Conservation (phyloP, 1,140 invertebrate genomes). For the Calliphora vicina region DNA sequence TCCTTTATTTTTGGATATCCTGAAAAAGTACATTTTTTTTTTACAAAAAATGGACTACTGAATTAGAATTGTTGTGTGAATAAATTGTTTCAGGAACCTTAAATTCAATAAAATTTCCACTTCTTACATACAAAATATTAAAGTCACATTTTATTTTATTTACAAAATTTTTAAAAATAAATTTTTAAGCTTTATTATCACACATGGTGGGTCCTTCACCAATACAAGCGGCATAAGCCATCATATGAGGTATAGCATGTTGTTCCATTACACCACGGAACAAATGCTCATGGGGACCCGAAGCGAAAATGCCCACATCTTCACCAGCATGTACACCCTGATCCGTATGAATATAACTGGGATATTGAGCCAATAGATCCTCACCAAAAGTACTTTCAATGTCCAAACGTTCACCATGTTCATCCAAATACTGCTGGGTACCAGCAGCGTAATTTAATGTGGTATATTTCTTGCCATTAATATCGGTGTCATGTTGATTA, state of each 20-base stretch:
- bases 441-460: constrained; percentile 74
- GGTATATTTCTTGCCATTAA: constrained; percentile 67
- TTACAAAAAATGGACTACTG: no score
- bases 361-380: constrained; percentile 48
- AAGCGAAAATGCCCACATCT: constrained; percentile 73
- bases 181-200: neutral
- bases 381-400: constrained; percentile 35
- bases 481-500: constrained; percentile 47
- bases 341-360: constrained; percentile 62
- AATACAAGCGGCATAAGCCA: constrained; percentile 69
- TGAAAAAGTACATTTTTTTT: no score
- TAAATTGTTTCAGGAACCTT: no score
- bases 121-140: no score
- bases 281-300: constrained; percentile 74
- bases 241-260: constrained; percentile 76
- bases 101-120: no score
- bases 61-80: no score
- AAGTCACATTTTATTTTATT: no score
- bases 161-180: no score
- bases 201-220: constrained; percentile 31
- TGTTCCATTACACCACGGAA: constrained; percentile 80
- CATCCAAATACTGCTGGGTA: constrained; percentile 65
- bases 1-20: no score
- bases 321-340: constrained; percentile 74
- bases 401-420: constrained; percentile 47